These are phyloP conservation scores for Suillia variegata DNA, from an alignment of 2,888 invertebrate species.

Conservation along the genomic window DNA sequence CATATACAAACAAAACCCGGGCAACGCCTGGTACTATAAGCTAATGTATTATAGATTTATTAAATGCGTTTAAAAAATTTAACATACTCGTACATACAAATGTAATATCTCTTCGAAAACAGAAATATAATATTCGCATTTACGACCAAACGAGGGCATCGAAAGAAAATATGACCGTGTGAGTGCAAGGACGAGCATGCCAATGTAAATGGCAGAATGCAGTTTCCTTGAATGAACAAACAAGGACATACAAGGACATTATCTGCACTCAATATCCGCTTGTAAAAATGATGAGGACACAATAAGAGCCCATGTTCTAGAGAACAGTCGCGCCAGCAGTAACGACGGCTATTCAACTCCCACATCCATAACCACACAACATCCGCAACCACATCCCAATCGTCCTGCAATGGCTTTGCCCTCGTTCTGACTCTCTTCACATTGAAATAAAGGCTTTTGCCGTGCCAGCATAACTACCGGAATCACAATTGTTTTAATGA, in stretches of 20 bases:
- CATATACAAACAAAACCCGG: too few species aligned
- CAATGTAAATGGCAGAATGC: neutral
- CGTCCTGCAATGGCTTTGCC: neutral
- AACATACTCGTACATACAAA: too few species aligned
- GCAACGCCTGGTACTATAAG: too few species aligned
- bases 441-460: too few species aligned
- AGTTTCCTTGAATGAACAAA: conserved; percentile 2
- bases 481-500: conserved; percentile 11
- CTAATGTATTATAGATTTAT: too few species aligned
- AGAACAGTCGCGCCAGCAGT: neutral
- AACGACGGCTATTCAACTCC: neutral
- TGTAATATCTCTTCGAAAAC: too few species aligned
- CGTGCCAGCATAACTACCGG: conserved; percentile 3
- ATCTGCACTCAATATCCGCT: conserved; percentile 35
- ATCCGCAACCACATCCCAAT: neutral
- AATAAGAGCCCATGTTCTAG: neutral
- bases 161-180: neutral
- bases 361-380: neutral
- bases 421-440: neutral
- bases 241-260: conserved; percentile 33
- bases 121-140: too few species aligned
- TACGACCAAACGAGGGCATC: neutral
- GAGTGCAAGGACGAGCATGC: neutral
- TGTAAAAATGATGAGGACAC: conserved; percentile 15
- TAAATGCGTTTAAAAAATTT: too few species aligned